Base-by-base conservation (phyloP, 1,140 invertebrate species). In the Drosophila truncata region DNA sequence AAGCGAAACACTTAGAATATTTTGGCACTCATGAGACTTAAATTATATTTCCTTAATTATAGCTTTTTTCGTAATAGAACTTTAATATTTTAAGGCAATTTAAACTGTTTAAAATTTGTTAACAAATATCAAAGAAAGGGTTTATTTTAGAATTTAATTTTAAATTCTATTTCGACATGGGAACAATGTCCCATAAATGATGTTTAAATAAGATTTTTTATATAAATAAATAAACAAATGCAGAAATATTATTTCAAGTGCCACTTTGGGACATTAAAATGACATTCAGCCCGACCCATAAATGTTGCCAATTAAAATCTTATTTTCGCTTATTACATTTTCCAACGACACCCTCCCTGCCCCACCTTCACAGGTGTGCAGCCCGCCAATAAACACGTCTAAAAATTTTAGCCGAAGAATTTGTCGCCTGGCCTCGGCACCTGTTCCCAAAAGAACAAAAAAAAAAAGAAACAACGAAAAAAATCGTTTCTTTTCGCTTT, bases 321-420 rank as follows among this genome's bases (percentile, higher is more conserved):
- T 88, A 88, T 88, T 88, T 88, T 79, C 85, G 78, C 82, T 88
- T 88, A 90, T 88, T 88, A 88, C 78, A 78, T 84, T 88, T 82
- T 44, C 20, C 25, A 6, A 27, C 16, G 16, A 27, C 47, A n/a
- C 29, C 18, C 16, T 35, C 50, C 1, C 18, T 18, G 44, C 46
- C 23, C 46, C 37, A 25, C 5, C 41, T 41, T 23, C 81, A 47
- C 74, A 88, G 85, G 81, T 90, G 85, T 79, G 77, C 52, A 20
- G 39, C 25, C 33, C 60, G 46, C 71, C 79, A 90, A 88, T 88
- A 90, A 88, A 88, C 85, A 90, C 81, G 81, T 90, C 78, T 79
- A 90, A 84, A 88, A 85, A 61, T 80, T 77, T 52, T 63, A 69
- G 62, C 74, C 62, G 35, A 72, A 80, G 69, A 81, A 81, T 90